Evolutionary conservation across 2,888 invertebrate genomes (phyloP).

Genomic region (Nephrocerus scutellatus): DNA sequence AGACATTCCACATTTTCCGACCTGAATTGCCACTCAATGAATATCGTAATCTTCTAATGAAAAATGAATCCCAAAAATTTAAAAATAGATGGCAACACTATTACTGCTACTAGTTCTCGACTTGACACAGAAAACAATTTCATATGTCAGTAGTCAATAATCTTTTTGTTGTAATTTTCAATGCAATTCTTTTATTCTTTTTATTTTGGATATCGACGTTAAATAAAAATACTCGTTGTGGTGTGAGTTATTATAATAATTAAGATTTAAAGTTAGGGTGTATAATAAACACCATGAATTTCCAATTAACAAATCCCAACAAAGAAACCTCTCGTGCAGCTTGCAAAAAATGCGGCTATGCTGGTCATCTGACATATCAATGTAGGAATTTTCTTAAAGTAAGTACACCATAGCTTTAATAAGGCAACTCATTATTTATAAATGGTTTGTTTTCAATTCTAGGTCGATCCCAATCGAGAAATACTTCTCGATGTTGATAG

Average conservation of each 20-base stretch:
- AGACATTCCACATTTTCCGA: too few species aligned
- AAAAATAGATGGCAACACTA: too few species aligned
- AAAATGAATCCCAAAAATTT: too few species aligned
- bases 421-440: neutral
- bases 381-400: slow-evolving; percentile 90
- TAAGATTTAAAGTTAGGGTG: neutral
- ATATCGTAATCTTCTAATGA: too few species aligned
- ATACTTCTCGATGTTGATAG: slow-evolving; percentile 89
- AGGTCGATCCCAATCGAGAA: slow-evolving; percentile 87
- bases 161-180: too few species aligned
- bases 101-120: too few species aligned
- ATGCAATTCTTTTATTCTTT: too few species aligned
- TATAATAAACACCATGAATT: slow-evolving; percentile 33
- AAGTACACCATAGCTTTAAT: slow-evolving; percentile 32
- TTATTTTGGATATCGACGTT: too few species aligned
- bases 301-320: slow-evolving; percentile 48
- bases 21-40: too few species aligned
- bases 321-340: slow-evolving; percentile 73
- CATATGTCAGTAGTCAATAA: too few species aligned
- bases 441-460: slow-evolving; percentile 10
- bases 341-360: slow-evolving; percentile 93
- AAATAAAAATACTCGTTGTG: too few species aligned
- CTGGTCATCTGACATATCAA: slow-evolving; percentile 92
- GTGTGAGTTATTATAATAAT: neutral
- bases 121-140: too few species aligned